Conservation (phyloP, 2,113 vertebrate species). For the Chloebia gouldiae region DNA sequence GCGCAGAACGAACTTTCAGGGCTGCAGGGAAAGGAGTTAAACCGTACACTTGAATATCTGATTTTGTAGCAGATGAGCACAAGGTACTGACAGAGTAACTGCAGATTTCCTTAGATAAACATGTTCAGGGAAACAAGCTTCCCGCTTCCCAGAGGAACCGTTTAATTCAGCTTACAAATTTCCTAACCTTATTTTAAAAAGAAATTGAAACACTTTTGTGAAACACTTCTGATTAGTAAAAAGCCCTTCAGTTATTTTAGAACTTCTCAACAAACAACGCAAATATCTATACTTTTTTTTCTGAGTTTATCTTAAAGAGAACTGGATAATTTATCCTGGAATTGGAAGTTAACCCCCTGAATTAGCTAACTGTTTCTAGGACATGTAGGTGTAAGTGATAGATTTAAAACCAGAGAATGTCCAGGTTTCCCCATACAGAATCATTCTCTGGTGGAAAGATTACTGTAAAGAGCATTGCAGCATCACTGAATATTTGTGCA, state of each 20-base stretch:
- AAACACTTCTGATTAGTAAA: background rate
- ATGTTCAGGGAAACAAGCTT: background rate
- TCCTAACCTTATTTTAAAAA: background rate
- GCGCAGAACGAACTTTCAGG: accelerated
- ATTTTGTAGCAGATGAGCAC: background rate
- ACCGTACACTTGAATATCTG: background rate
- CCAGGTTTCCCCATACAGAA: background rate
- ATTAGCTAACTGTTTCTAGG: background rate
- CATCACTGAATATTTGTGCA: background rate
- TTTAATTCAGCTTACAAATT: background rate
- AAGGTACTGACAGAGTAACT: background rate
- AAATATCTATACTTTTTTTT: background rate
- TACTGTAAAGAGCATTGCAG: background rate
- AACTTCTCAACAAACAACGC: background rate
- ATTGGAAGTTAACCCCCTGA: background rate
- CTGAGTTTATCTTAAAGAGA: background rate
- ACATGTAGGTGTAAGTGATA: background rate
- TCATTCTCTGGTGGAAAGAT: background rate
- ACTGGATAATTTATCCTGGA: background rate
- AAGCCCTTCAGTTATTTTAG: background rate
- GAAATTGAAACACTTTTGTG: background rate
- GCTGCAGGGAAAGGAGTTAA: background rate
- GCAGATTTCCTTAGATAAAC: background rate
- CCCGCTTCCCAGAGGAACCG: background rate
- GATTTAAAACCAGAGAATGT: background rate